Percentiles rank a stretch among this genome's conserved stretches.
These are phyloP conservation scores for Sciurus carolinensis DNA, from an alignment of 2,797 vertebrate species.

Conservation along the genomic window DNA sequence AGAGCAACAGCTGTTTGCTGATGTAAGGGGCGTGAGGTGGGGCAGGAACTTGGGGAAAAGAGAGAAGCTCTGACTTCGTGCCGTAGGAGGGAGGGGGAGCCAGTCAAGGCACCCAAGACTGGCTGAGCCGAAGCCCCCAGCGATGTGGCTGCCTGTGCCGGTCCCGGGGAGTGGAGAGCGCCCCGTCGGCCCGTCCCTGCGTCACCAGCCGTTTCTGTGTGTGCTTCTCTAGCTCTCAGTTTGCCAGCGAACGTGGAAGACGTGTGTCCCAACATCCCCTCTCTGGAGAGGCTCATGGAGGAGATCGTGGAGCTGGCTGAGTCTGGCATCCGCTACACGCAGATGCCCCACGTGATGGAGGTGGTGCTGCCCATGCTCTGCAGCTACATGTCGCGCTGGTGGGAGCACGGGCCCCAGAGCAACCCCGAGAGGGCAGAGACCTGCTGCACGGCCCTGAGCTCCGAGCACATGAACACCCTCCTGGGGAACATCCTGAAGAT, in stretches of 20 bases:
- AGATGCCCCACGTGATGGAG: conserved; percentile 96
- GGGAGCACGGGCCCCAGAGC: conserved; percentile 96
- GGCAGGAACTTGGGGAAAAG: too few relatives aligned
- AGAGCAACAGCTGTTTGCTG: not conserved
- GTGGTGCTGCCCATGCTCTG: conserved; percentile 97
- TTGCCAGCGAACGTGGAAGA: conserved; percentile 93
- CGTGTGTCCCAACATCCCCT: conserved; percentile 94
- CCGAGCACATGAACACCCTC: conserved; percentile 97
- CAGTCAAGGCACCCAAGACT: rapidly evolving
- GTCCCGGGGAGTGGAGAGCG: not conserved
- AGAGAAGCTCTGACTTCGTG: not conserved
- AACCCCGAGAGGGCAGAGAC: conserved; percentile 89
- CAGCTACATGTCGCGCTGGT: conserved; percentile 98
- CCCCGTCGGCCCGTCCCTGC: rapidly evolving
- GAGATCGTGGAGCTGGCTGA: conserved; percentile 97
- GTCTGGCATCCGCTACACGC: conserved; percentile 96
- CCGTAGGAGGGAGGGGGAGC: rapidly evolving
- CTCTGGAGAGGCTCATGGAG: conserved; percentile 94
- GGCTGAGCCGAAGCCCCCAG: not conserved
- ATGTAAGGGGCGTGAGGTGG: rapidly evolving
- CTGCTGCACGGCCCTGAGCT: conserved; percentile 95
- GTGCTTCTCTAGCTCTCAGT: conserved; percentile 88
- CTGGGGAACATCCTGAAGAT: conserved; percentile 98
- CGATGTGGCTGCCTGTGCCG: not conserved
- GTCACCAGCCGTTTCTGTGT: not conserved